Base-by-base conservation (phyloP, 92 coral and sea anemone genomes). In the Actinernus sp. region DNA sequence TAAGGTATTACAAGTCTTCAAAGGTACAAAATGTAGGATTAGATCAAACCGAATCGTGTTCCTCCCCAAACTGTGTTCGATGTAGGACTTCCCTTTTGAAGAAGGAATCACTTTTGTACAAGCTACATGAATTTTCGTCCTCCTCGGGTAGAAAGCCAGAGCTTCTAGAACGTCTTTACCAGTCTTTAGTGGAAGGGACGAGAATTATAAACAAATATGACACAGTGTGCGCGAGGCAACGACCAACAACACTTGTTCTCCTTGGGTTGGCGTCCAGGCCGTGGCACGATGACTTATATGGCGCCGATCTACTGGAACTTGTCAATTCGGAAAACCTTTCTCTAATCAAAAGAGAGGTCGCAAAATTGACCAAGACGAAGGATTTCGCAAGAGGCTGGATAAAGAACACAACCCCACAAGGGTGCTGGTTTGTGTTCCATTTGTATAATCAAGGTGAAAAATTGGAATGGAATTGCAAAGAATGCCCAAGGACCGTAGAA, bases 381-480 rank as follows among this genome's bases (percentile, higher is more conserved):
- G 68, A 74, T 40, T 30, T 47, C 31, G 32, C 74, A 22, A 40
- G 58, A 19, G 96, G 98, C 3, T 93, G 98, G 98, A 45, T 70
- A 21, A 63, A 64, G 28, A 93, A 93, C 31, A 51, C 74, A 8
- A 75, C 88, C 0, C 88, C 93, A 12, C 49, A 69, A 0, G 98
- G 98, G 1, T 66, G 76, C 33, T 93, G 98, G 98, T 61, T 62
- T 33, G 76, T 93, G 22, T 93, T 53, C 69, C 90, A 83, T 31
- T 71, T 93, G 25, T 72, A 71, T 26, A 89, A 93, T 43, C 98
- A 93, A 82, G 98, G 98, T 9, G 76, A 55, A 23, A 80, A 53
- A 28, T 50, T 88, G 26, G 76, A 39, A 61, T 27, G 55, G 47
- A 93, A 90, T 32, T 93, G 97, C 47, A 38, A 26, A 0, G 23